These are phyloP conservation scores for Chymomyza caudatula DNA, from an alignment of 2,888 invertebrate species.

Conservation along the genomic window DNA sequence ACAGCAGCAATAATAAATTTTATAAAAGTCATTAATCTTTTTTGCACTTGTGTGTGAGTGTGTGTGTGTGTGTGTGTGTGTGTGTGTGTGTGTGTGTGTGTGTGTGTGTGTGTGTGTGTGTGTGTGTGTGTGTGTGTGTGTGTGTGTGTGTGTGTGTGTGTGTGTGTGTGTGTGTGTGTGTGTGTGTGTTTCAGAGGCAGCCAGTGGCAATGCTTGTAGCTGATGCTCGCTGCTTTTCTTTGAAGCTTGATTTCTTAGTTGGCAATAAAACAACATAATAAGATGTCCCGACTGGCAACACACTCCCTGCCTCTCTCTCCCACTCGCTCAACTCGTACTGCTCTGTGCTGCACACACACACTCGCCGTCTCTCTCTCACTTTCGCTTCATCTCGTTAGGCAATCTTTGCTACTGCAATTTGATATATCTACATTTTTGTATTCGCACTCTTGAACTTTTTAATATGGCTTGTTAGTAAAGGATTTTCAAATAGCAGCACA, in stretches of 20 bases:
- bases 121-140: constrained; percentile 19
- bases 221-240: constrained; percentile 26
- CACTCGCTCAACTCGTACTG: not conserved
- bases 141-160: not conserved
- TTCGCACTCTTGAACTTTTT: constrained; percentile 52
- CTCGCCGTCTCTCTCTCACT: not conserved
- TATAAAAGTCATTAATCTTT: constrained; percentile 69
- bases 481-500: constrained; percentile 34
- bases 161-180: constrained; percentile 11
- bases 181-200: not conserved
- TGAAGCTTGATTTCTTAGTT: constrained; percentile 54
- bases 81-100: constrained; percentile 14
- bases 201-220: not conserved
- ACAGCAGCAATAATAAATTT: constrained; percentile 66
- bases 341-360: no score
- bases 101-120: not conserved
- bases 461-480: constrained; percentile 65
- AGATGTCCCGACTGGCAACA: constrained; percentile 46
- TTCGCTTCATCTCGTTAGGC: not conserved
- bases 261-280: constrained; percentile 70
- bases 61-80: not conserved
- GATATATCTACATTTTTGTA: constrained; percentile 17
- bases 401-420: constrained; percentile 42
- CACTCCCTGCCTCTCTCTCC: not conserved
- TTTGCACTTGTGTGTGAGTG: constrained; percentile 42